Evolutionary conservation across 2,113 vertebrate genomes (phyloP), one percentile per base, ranked within the genome.

Genomic region (Carassius carassius): DNA sequence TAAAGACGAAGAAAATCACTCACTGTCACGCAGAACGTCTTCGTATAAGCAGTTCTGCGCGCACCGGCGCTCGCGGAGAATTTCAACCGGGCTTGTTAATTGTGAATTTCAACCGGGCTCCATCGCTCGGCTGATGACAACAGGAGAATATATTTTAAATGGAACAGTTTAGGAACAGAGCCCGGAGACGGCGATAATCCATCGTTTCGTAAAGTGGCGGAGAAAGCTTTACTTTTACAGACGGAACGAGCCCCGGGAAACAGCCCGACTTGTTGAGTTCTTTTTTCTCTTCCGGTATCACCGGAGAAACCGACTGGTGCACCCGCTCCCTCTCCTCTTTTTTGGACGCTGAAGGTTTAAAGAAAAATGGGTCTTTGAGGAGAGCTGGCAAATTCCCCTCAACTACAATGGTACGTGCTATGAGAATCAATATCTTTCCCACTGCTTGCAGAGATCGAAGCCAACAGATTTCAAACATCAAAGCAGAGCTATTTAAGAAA

Each of bases 381-480:
- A 92, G 90, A 83, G 90, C 93, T 95, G 95, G 94, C 94, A 94
- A 87, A 90, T 91, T 92, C 94, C 93, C 94, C 93, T 93, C 81
- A 93, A 91, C 93, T 94, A 94, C 93, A 94, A 95, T 95, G 95
- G 95, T 95, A 95, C 94, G 95, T 95, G 95, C 91, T 91, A 89
- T 93, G 93, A 92, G 92, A 94, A 91, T 94, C 90, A 92, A 94
- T 94, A 92, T 91, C 85, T 92, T 91, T 83, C 87, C 88, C 90
- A 8, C 92, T 86, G 51, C 69, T 81, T 81, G 41, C 60, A 9
- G 41, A 69, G 25, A 35, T 69, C 79, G 32, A 54, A 35, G 79
- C 79, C 79, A 81, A 10, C 44, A 35, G 17, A 81, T 81, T 65
- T 80, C 25, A 67, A 47, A 69, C 51, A 25, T 21, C 63, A 11